Conservation (phyloP, 2,113 vertebrate genomes). For the Cavia porcellus region DNA sequence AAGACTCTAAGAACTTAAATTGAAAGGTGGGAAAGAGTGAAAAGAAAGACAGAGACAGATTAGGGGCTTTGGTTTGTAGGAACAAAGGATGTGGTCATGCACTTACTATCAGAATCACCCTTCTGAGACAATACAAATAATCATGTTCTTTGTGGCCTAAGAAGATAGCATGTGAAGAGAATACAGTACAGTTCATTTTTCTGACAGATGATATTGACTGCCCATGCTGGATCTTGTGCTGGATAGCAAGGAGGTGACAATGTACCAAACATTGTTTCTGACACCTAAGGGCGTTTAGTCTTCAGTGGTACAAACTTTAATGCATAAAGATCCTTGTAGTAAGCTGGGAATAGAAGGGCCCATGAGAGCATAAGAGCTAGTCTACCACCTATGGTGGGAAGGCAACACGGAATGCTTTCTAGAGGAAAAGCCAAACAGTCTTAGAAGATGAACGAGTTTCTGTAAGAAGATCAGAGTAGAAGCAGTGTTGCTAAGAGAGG, state of each 20-base stretch:
- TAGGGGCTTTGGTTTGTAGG: background rate
- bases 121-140: background rate
- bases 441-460: conserved; percentile 42
- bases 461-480: conserved; percentile 22
- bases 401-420: conserved; percentile 7
- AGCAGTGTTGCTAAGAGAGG: background rate
- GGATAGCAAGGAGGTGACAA: background rate
- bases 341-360: background rate
- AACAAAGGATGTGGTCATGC: background rate
- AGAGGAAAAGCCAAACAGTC: conserved; percentile 45
- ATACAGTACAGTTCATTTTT: background rate
- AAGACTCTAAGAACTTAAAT: background rate
- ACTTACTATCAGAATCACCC: conserved; percentile 36
- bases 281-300: background rate
- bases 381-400: background rate
- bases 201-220: background rate
- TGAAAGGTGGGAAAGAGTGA: background rate
- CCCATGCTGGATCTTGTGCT: background rate
- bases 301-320: conserved; percentile 1
- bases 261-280: background rate
- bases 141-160: conserved; percentile 17
- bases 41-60: background rate
- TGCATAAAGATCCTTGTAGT: background rate
- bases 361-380: background rate
- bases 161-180: conserved; percentile 18